Evolutionary conservation across 1,140 invertebrate species (phyloP), one percentile per base, ranked within the genome.

Genomic region (Drosophila elegans): DNA sequence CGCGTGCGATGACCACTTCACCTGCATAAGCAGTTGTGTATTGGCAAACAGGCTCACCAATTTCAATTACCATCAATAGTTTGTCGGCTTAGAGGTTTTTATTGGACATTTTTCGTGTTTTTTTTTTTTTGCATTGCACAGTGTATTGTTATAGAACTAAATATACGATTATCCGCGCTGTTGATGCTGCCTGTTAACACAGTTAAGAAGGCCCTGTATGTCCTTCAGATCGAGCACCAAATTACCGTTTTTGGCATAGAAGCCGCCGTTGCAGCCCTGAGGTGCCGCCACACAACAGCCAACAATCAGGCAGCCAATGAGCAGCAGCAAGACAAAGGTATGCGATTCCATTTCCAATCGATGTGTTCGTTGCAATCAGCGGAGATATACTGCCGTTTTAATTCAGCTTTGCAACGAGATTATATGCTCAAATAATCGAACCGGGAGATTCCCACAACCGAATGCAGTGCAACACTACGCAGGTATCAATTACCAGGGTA

Each of bases 361-460:
- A 45, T 29, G 42, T 68, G 64, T 41, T 69, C 42, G 74, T 13
- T 29, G 57, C 49, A 46, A 48, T 55, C 44, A 11, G 34, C 25
- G 55, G 7, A 44, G 36, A 32, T 21, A 34, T 62, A 84, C 81
- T 82, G 74, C 3, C 11, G 13, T 32, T 3, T 12, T 29, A 29
- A 32, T 11, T 27, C 29, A 54, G 12, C 21, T 66, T 10, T 44
- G 4, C 9, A 13, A 6, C 44, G 54, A 61, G 38, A 59, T 68
- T 88, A 82, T 82, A 86, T 85, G 55, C 21, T 34, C 46, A 5
- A n/a, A 11, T 44, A 62, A 66, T 59, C 51, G 6, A 48, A 27
- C 5, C 38, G 80, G 82, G 83, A 74, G 57, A 88, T 72, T 88
- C 82, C 82, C 82, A 52, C 48, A 74, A 25, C 72, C 71, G 63